These are phyloP conservation scores for Protonemura montana DNA, from an alignment of 2,888 invertebrate genomes.

Conservation along the genomic window DNA sequence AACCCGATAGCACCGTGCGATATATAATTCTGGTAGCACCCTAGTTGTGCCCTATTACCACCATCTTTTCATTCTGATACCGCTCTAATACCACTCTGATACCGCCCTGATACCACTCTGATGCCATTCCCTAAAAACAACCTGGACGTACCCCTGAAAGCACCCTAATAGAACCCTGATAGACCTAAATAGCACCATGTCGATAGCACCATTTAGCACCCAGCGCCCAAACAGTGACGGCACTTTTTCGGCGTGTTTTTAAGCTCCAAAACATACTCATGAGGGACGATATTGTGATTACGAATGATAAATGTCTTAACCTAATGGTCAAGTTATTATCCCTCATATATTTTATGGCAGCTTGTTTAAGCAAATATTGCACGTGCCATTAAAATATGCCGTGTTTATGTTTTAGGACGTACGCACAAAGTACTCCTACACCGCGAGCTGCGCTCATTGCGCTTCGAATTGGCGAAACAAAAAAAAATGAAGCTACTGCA, in stretches of 20 bases:
- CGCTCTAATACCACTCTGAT: no score
- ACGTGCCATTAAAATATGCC: not conserved
- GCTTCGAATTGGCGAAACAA: not conserved
- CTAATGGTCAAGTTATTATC: constrained; percentile 7
- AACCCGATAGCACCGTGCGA: no score
- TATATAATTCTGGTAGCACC: no score
- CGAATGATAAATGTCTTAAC: not conserved
- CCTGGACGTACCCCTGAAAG: no score
- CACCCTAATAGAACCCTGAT: no score
- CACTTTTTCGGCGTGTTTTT: no score
- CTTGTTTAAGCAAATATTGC: not conserved
- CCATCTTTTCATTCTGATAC: no score
- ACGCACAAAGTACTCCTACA: not conserved
- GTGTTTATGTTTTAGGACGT: not conserved
- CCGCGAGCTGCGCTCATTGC: not conserved
- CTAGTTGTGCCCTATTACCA: no score
- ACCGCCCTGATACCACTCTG: no score
- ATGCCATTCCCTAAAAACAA: no score
- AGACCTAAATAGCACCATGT: no score
- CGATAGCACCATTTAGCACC: not conserved
- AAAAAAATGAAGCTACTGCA: not conserved
- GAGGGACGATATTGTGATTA: not conserved
- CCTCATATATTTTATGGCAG: not conserved
- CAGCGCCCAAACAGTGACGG: not conserved
- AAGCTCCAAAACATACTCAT: not conserved